A percentile compares a stretch with the other conserved stretches of the same genome.
Evolutionary conservation across 2,113 vertebrate genomes (phyloP).

Genomic region (Monopterus albus): DNA sequence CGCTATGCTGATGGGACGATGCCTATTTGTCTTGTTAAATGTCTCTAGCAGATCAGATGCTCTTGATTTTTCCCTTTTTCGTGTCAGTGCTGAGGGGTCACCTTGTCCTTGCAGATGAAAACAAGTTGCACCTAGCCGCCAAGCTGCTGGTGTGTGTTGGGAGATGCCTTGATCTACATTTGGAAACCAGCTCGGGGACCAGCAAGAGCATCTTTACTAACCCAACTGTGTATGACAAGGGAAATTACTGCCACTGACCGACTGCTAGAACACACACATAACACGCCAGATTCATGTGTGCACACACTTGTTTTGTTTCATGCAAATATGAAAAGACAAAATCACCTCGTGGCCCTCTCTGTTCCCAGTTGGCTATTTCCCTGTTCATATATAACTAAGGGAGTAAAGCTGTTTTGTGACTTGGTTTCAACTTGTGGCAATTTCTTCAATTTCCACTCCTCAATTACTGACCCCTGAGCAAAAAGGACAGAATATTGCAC

Average conservation of each 20-base stretch:
- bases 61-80: slow-evolving; percentile 49
- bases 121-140: slow-evolving; percentile 47
- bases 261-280: slow-evolving; percentile 16
- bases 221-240: slow-evolving; percentile 48
- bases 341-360: slow-evolving; percentile 57
- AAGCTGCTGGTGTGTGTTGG: slow-evolving; percentile 32
- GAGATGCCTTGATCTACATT: slow-evolving; percentile 71
- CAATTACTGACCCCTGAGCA: slow-evolving; percentile 62
- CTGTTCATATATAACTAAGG: slow-evolving; percentile 30
- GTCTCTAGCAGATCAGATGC: slow-evolving; percentile 62
- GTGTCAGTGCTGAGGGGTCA: slow-evolving; percentile 43
- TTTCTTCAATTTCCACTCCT: slow-evolving; percentile 47
- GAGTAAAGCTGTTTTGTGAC: slow-evolving; percentile 61
- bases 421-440: slow-evolving; percentile 58
- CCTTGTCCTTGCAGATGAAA: slow-evolving; percentile 68
- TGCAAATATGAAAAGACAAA: slow-evolving; percentile 48
- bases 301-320: slow-evolving; percentile 37
- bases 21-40: slow-evolving; percentile 60
- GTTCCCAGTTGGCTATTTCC: slow-evolving; percentile 48
- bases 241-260: slow-evolving; percentile 54
- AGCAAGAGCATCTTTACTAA: slow-evolving; percentile 50
- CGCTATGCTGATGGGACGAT: slow-evolving; percentile 40
- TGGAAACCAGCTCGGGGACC: slow-evolving; percentile 66
- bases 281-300: not conserved
- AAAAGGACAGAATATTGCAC: slow-evolving; percentile 45